phyloP scores from a whole-genome alignment of 2,113 vertebrate species.

The Gymnarchus niloticus region DNA sequence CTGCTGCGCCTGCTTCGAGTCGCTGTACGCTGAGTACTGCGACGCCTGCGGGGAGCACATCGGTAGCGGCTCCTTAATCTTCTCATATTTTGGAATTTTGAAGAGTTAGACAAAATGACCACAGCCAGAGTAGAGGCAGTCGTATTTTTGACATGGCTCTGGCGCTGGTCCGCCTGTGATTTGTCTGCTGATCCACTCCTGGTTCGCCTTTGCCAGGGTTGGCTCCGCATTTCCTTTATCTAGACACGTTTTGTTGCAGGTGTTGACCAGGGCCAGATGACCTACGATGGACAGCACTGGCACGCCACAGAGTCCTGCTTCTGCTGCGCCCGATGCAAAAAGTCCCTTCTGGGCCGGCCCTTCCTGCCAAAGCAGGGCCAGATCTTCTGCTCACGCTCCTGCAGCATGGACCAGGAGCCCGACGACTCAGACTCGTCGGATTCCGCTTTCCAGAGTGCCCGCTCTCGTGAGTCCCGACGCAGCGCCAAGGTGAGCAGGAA shows the following conservation, averaged over 20 bases:
- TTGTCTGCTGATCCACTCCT: neutral
- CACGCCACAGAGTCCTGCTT: slow-evolving; percentile 95
- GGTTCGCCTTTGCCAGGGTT: neutral
- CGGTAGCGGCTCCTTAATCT: slow-evolving; percentile 56
- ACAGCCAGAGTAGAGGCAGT: neutral
- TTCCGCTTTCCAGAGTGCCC: slow-evolving; percentile 90
- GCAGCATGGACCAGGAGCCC: slow-evolving; percentile 89
- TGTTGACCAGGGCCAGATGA: slow-evolving; percentile 99
- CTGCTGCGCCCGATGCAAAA: slow-evolving; percentile 91
- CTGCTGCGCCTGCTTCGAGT: slow-evolving; percentile 97
- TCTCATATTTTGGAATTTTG: neutral
- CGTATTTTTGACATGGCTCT: neutral
- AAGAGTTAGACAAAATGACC: neutral
- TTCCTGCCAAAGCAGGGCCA: slow-evolving; percentile 96
- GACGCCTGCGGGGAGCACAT: slow-evolving; percentile 96
- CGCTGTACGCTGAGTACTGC: slow-evolving; percentile 90
- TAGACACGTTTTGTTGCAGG: slow-evolving; percentile 54
- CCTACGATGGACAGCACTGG: slow-evolving; percentile 96
- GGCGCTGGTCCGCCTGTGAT: neutral
- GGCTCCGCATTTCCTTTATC: neutral
- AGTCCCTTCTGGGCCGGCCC: slow-evolving; percentile 88
- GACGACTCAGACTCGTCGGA: slow-evolving; percentile 92
- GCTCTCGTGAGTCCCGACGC: slow-evolving; percentile 88
- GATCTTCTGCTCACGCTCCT: slow-evolving; percentile 95
- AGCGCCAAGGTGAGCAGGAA: slow-evolving; percentile 87